Base-by-base conservation (phyloP, 2,888 invertebrate species). In the Anodontia alba region DNA sequence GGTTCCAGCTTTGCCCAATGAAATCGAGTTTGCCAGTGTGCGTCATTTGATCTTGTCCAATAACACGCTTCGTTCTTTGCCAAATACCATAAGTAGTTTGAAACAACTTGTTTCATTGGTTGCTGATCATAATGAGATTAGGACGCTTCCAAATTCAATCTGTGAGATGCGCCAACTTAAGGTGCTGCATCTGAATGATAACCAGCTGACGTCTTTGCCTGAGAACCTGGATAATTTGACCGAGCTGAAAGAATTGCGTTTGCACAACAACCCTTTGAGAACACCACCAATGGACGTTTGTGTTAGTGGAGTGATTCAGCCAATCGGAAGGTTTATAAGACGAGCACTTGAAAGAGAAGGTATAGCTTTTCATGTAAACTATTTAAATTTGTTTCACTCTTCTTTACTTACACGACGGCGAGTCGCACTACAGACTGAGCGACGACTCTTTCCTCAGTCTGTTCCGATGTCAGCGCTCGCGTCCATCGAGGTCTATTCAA, bases 281-380 rank as follows among this genome's bases (percentile, higher is more conserved):
- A 91, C 88, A 3, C 94, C 94, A 15, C 94, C 94, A 1, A 90
- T 91, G 86, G 93, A 93, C 75, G 92, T 94, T 8, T 92, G 92
- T 80, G 90, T 92, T 17, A 92, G 93, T 68, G 94, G 94, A 0
- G 91, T 93, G 1, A 78, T 93, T 43, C 92, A 93, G 73, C 93
- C 94, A 5, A 93, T 94, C 66, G 93, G 92, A n/a, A 74, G 91
- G 7, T 94, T 94, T 78, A 89, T 93, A 12, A 82, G 91, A 70
- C 88, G 90, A 67, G 90, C 90, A 36, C 72, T 91, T 33, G 91
- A 91, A 78, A 78, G 92, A 83, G 92, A 94, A 90, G 93, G 93
- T 93, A 77, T 71, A 72, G 15, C 31, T n/a, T n/a, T n/a, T n/a
- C n/a, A n/a, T n/a, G n/a, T n/a, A n/a, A n/a, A n/a, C n/a, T n/a